A percentile compares a stretch with the other conserved stretches of the same genome.
phyloP scores from a whole-genome alignment of 2,113 vertebrate species.

The Cromileptes altivelis region DNA sequence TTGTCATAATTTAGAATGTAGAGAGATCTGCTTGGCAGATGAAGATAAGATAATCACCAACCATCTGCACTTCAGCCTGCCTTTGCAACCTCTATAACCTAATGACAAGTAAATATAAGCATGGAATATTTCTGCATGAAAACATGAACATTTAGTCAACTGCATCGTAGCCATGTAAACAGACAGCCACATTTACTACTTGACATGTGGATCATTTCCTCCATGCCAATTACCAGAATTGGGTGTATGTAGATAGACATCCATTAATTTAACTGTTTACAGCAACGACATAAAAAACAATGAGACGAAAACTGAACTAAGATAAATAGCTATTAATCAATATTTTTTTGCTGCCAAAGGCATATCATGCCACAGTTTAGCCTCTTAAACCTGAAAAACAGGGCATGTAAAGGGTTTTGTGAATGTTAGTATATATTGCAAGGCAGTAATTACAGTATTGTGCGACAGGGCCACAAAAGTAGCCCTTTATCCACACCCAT shows the following conservation, averaged over 20 bases:
- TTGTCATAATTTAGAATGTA: slow-evolving; percentile 3
- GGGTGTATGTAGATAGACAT: not conserved
- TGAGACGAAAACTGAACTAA: not conserved
- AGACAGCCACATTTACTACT: not conserved
- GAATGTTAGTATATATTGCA: no score
- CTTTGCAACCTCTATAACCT: not conserved
- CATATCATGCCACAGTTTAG: not conserved
- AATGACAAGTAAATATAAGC: not conserved
- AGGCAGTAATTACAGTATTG: no score
- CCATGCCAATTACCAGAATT: slow-evolving; percentile 8
- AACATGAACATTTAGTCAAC: not conserved
- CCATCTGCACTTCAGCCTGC: not conserved
- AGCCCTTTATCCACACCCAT: no score
- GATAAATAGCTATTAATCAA: slow-evolving; percentile 5
- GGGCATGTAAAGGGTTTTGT: not conserved
- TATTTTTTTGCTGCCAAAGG: not conserved
- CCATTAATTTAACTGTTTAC: slow-evolving; percentile 1
- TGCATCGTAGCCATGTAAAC: not conserved
- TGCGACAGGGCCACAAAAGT: no score
- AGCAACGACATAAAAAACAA: not conserved
- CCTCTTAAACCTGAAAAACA: not conserved
- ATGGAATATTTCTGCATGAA: not conserved
- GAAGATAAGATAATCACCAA: not conserved
- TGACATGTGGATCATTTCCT: not conserved
- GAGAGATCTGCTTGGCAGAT: not conserved